Base-by-base conservation (phyloP, 2,888 invertebrate species). In the Catocala nupta region DNA sequence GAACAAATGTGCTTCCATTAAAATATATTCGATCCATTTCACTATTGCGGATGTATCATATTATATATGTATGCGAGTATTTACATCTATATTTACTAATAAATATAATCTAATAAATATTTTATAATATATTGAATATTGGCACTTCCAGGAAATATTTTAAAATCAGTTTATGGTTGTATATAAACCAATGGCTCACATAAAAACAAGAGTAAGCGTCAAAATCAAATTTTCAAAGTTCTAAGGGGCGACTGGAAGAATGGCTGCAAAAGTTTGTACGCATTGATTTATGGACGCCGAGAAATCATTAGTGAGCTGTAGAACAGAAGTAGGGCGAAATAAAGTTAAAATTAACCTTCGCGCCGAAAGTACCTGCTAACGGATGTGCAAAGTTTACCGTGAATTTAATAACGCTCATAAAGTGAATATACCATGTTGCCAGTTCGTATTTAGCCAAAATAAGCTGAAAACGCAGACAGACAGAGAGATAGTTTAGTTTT, bases 261-360 rank as follows among this genome's bases (percentile, higher is more conserved):
- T 73, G 73, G 73, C 59, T 70, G 59, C 54, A 63, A 77, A 84
- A 81, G 71, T 84, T 80, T 78, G 68, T 71, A 69, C 74, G 67
- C 75, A 83, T 82, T 85, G 85, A 86, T 86, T 85, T 85, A 86
- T 87, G 85, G 68, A 75, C 73, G 78, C 63, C 67, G 66, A 76
- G 81, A 85, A 87, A 85, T 85, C 83, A 83, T 85, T 84, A 84
- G 81, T 71, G 75, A 81, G 76, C 77, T 78, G 65, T 67, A 71
- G 69, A 82, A 78, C 76, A 75, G 76, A 78, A 81, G 77, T 79
- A 68, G 71, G 77, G 71, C 65, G 75, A 78, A 85, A 81, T 81
- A 82, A 86, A 86, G 80, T 87, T 85, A 75, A 82, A 82, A 83
- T 84, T 81, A 84, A 83, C 81, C 79, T 74, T 80, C 65, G 66